phyloP scores from a whole-genome alignment of 2,797 vertebrate species.

The Vireo griseus region DNA sequence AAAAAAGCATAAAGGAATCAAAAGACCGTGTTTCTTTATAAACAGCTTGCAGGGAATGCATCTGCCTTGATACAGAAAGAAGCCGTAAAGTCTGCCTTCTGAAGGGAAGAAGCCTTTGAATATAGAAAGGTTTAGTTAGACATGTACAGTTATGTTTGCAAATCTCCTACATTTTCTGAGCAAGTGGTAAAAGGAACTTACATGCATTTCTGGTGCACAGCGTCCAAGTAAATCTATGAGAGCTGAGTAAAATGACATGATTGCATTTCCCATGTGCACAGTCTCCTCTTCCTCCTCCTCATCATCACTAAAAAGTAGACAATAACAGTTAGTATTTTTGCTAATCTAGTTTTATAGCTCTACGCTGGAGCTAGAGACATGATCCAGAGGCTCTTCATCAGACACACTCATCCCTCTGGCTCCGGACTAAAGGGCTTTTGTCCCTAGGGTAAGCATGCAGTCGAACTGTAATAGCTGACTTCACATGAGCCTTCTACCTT shows the following conservation, averaged over 20 bases:
- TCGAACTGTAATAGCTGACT: background rate
- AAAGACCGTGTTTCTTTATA: background rate
- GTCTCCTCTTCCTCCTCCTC: constrained; percentile 90
- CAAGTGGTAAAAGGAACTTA: constrained; percentile 68
- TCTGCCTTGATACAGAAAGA: background rate
- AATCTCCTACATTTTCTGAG: background rate
- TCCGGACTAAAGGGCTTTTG: background rate
- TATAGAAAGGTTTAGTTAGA: background rate
- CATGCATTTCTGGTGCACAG: constrained; percentile 97
- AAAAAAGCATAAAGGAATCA: background rate
- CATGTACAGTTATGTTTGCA: background rate
- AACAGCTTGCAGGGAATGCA: background rate
- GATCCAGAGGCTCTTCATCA: background rate
- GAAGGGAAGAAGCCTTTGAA: background rate
- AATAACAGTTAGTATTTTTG: background rate
- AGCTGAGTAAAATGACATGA: constrained; percentile 98
- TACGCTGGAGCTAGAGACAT: background rate
- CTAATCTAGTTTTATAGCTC: background rate
- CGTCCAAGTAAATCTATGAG: constrained; percentile 97
- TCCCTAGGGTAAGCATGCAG: background rate
- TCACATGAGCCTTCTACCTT: background rate
- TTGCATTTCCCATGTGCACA: constrained; percentile 97
- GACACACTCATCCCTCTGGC: background rate
- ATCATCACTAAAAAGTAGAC: constrained; percentile 62
- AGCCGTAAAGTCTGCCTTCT: background rate